These are phyloP conservation scores for Malacosoma neustria DNA, from an alignment of 2,888 invertebrate genomes.

Conservation along the genomic window DNA sequence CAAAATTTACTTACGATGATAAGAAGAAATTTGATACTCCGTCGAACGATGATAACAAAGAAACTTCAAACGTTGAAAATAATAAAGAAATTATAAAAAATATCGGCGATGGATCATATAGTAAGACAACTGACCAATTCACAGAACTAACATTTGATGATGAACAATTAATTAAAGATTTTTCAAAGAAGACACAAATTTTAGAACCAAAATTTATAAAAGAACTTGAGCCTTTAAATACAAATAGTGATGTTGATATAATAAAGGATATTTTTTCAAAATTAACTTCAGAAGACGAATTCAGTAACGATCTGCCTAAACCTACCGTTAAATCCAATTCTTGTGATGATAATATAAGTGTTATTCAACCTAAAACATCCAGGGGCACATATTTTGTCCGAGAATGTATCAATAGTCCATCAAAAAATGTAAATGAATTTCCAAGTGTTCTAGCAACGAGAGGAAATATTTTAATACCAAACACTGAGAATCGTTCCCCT, in stretches of 20 bases:
- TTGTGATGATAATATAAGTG: no score
- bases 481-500: no score
- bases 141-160: not conserved
- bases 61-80: not conserved
- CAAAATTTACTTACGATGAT: not conserved
- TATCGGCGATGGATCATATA: not conserved
- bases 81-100: not conserved
- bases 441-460: not conserved
- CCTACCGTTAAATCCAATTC: no score
- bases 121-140: not conserved
- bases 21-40: not conserved
- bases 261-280: no score
- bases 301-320: no score
- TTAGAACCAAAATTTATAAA: no score
- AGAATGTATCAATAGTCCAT: not conserved
- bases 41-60: not conserved
- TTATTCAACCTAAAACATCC: not conserved
- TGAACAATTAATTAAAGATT: not conserved
- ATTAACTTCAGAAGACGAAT: not conserved
- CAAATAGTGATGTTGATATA: no score
- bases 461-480: not conserved
- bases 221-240: no score
- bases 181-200: no score
- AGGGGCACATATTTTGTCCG: slow-evolving; percentile 7
- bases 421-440: slow-evolving; percentile 1